Evolutionary conservation across 2,797 vertebrate genomes (phyloP).

Genomic region (Momotus momota): DNA sequence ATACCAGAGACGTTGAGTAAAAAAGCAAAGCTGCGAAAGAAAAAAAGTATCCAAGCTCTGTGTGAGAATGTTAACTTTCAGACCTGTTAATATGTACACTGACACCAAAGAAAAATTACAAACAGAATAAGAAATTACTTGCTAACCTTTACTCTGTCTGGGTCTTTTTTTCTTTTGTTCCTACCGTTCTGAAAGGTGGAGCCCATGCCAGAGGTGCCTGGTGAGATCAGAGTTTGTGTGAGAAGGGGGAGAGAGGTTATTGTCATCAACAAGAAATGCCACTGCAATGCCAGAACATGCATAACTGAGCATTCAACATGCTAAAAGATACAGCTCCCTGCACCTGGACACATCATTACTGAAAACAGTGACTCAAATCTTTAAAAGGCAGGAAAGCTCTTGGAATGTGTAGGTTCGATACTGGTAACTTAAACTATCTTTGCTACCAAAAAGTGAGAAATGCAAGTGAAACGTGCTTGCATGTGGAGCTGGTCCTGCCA

Average conservation of each 20-base stretch:
- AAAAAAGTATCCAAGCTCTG: neutral
- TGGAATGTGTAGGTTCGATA: neutral
- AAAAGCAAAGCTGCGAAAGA: neutral
- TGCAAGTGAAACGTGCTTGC: neutral
- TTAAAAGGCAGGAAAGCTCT: neutral
- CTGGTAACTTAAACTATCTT: neutral
- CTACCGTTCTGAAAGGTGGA: neutral
- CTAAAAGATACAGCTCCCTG: neutral
- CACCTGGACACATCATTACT: neutral
- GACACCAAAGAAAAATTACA: neutral
- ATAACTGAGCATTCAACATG: neutral
- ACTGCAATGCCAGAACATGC: neutral
- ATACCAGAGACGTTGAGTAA: neutral
- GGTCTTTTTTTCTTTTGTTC: neutral
- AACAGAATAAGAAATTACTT: constrained; percentile 2
- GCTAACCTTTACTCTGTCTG: neutral
- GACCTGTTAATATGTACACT: neutral
- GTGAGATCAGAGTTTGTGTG: neutral
- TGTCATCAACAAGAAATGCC: neutral
- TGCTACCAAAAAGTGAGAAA: neutral
- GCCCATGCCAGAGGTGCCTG: neutral
- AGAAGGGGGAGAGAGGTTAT: neutral
- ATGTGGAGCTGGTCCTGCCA: neutral
- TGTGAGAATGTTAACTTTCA: neutral
- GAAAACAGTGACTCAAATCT: neutral